Evolutionary conservation across 1,140 invertebrate genomes (phyloP), one percentile per base, ranked within the genome.

Genomic region (Tribolium madens): DNA sequence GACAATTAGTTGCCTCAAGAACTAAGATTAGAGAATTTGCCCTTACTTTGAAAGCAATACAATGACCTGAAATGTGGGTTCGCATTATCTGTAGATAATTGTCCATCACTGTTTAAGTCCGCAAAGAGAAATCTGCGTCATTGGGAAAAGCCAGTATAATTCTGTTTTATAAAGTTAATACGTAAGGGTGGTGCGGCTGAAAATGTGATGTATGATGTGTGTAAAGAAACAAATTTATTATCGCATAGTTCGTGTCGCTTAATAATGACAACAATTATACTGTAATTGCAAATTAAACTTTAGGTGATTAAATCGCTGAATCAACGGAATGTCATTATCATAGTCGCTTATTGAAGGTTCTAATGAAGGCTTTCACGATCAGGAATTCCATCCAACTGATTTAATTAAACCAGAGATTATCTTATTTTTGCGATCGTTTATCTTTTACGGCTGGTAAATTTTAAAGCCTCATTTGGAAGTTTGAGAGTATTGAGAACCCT

Each of bases 351-450:
- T 76, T 76, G 75, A 76, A 76, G 75, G 68, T 71, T 72, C 75
- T 76, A 76, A 76, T 76, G 75, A 76, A 76, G 60, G 64, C 52
- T 76, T 71, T 71, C 60, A 68, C 46, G 46, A 76, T 76, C 64
- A 52, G 14, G 64, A 52, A 76, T 76, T 76, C 64, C 52, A 57
- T 57, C 52, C 75, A 50, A 76, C 75, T 76, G 75, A 76, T 76
- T 76, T 68, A 76, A 76, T 76, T 76, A 76, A 76, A 71, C 42
- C 64, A 21, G 75, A 64, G 75, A 76, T 76, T 76, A 76, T 76
- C 75, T 76, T 76, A 76, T 76, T 76, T 76, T 76, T 76, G 64
- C 48, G 75, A 76, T 76, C 75, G 75, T 76, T 76, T 76, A 76
- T 76, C 75, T 76, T 76, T 76, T 68, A 76, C 75, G 64, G 75